A percentile compares a stretch with the other conserved stretches of the same genome.
Conservation (phyloP, 2,797 vertebrate species). For the Platalea minor region DNA sequence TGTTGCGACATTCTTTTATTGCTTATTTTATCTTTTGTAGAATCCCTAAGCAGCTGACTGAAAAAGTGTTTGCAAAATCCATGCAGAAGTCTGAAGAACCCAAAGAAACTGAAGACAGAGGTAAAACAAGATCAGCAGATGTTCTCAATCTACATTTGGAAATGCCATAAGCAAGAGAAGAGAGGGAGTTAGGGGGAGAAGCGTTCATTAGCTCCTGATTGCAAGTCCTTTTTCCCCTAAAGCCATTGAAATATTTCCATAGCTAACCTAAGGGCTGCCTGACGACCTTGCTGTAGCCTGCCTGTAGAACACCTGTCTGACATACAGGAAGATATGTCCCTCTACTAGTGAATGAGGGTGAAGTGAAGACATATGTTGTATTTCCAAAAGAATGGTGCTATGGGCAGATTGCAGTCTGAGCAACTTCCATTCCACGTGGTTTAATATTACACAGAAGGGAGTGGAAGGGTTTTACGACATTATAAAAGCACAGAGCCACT, state of each 20-base stretch:
- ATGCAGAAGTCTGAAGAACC: slow-evolving; percentile 60
- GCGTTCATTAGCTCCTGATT: rapidly evolving
- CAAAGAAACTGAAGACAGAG: slow-evolving; percentile 73
- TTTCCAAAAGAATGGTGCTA: background rate
- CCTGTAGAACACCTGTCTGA: too few species aligned
- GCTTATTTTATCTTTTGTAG: slow-evolving; percentile 70
- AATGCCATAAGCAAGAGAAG: background rate
- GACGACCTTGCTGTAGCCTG: background rate
- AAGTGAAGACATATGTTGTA: background rate
- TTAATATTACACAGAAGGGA: background rate
- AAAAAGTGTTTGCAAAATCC: slow-evolving; percentile 81
- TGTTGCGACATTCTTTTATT: background rate
- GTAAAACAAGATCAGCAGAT: slow-evolving; percentile 54
- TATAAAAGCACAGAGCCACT: background rate
- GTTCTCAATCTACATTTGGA: background rate
- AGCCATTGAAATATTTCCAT: background rate
- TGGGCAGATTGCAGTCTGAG: background rate
- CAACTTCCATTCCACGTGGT: background rate
- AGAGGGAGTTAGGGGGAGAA: background rate
- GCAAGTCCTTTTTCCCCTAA: background rate
- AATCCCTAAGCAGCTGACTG: slow-evolving; percentile 89
- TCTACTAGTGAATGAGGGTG: background rate
- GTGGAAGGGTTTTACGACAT: background rate
- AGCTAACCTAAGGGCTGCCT: background rate
- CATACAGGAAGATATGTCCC: background rate